These are phyloP conservation scores for Parascotia fuliginaria DNA, from an alignment of 2,888 invertebrate species.

Conservation along the genomic window DNA sequence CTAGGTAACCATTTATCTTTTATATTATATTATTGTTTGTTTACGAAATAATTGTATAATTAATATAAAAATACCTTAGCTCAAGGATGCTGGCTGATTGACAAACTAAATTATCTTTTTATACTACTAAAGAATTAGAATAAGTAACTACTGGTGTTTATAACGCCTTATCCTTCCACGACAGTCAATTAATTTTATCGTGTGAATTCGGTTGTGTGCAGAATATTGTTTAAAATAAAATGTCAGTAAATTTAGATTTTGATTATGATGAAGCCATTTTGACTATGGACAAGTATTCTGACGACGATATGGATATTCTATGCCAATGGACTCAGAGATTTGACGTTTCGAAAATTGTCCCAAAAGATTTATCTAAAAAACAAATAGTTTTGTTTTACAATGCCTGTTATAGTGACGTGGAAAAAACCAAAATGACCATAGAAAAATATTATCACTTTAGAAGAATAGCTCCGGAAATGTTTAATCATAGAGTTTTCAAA, in stretches of 20 bases:
- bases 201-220: constrained; percentile 1
- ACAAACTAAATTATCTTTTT: no score
- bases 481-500: constrained; percentile 84
- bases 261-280: constrained; percentile 73
- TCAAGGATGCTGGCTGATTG: no score
- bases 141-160: no score
- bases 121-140: no score
- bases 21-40: no score
- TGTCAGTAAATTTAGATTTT: constrained; percentile 74
- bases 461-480: constrained; percentile 87
- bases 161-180: no score
- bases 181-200: neutral
- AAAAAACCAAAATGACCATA: constrained; percentile 87
- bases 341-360: constrained; percentile 78
- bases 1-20: no score
- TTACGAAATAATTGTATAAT: no score
- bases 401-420: constrained; percentile 87
- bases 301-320: constrained; percentile 75
- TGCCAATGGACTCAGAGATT: constrained; percentile 75
- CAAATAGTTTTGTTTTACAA: constrained; percentile 88
- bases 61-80: no score
- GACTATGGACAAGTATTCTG: constrained; percentile 79
- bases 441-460: constrained; percentile 86
- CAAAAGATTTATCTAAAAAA: constrained; percentile 83
- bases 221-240: constrained; percentile 33